Percentiles rank a stretch among this genome's conserved stretches.
Evolutionary conservation across 2,113 vertebrate species (phyloP).

Genomic region (Chloebia gouldiae): DNA sequence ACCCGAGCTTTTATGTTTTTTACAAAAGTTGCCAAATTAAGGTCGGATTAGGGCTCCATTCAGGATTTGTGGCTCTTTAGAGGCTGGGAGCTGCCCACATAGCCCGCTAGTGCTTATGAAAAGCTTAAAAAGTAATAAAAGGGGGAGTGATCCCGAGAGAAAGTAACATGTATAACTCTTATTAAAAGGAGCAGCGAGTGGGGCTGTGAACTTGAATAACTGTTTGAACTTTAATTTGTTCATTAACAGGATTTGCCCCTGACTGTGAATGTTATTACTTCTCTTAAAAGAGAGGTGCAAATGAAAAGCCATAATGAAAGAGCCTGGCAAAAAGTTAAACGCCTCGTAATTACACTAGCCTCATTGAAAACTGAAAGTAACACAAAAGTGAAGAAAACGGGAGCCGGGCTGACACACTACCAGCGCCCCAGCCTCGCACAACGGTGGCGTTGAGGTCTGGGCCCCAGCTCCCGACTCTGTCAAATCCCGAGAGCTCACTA

Average conservation of each 20-base stretch:
- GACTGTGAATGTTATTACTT: constrained; percentile 84
- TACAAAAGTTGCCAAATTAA: constrained; percentile 83
- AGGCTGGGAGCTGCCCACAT: constrained; percentile 65
- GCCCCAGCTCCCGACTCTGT: background rate
- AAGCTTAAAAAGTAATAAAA: constrained; percentile 85
- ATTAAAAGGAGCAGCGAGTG: constrained; percentile 77
- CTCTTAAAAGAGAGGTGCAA: constrained; percentile 74
- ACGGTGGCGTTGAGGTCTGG: background rate
- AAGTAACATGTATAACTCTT: constrained; percentile 82
- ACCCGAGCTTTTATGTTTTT: constrained; percentile 73
- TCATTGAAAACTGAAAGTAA: constrained; percentile 70
- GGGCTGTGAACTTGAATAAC: constrained; percentile 82
- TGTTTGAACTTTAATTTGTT: constrained; percentile 89
- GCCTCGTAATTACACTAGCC: constrained; percentile 74
- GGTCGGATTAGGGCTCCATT: constrained; percentile 75
- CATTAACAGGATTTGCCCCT: constrained; percentile 88
- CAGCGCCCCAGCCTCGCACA: background rate
- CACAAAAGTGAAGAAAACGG: constrained; percentile 8
- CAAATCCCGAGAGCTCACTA: background rate
- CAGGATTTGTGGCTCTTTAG: constrained; percentile 63
- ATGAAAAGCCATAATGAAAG: constrained; percentile 75
- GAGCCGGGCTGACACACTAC: background rate
- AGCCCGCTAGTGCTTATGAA: constrained; percentile 70
- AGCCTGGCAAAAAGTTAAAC: constrained; percentile 83
- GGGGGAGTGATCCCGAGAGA: constrained; percentile 67